phyloP scores from a whole-genome alignment of 2,113 vertebrate species.

The Varanus komodoensis region DNA sequence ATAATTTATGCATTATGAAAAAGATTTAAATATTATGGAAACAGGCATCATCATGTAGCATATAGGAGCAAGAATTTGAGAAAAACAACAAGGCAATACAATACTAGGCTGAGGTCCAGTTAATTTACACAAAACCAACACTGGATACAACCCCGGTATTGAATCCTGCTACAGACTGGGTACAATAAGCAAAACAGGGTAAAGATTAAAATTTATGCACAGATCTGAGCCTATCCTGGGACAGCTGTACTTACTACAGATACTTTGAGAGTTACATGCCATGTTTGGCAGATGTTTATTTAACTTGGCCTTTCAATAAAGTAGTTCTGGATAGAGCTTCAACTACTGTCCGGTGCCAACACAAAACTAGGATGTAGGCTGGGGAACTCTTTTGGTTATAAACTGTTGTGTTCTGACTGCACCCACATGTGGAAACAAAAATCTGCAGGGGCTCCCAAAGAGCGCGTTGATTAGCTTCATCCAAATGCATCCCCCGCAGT shows the following conservation, averaged over 20 bases:
- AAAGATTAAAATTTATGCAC: neutral
- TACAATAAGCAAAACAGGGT: neutral
- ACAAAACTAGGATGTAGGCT: neutral
- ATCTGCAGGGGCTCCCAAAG: neutral
- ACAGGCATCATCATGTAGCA: neutral
- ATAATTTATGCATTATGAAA: neutral
- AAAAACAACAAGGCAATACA: neutral
- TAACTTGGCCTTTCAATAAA: neutral
- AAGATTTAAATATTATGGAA: neutral
- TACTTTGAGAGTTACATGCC: neutral
- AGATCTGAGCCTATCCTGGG: neutral
- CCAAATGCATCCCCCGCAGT: neutral
- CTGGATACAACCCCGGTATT: no score
- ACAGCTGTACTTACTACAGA: neutral
- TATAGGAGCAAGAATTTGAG: neutral
- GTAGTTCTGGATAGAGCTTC: neutral
- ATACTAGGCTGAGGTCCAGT: no score
- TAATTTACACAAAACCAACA: no score
- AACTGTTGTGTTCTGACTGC: neutral
- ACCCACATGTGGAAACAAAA: neutral
- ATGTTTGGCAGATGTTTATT: neutral
- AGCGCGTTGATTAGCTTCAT: constrained; percentile 6
- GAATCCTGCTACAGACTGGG: neutral
- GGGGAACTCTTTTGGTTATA: neutral
- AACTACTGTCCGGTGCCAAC: neutral